Conservation (phyloP, 1,140 invertebrate genomes). For the Triops longicaudatus region DNA sequence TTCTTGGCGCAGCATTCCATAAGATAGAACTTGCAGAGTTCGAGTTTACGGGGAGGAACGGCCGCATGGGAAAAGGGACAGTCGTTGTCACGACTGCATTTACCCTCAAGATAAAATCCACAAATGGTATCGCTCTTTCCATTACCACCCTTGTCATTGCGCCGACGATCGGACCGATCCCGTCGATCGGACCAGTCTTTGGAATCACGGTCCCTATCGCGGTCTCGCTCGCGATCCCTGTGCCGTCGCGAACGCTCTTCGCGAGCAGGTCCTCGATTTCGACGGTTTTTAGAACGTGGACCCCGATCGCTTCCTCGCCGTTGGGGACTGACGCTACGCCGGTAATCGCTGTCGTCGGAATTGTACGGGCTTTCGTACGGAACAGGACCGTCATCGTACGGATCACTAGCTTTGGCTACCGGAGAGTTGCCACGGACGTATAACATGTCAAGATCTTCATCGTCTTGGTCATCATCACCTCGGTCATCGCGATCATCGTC, state of each 20-base stretch:
- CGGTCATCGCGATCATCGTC: slow-evolving; percentile 33
- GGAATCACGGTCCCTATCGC: slow-evolving; percentile 38
- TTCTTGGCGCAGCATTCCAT: slow-evolving; percentile 92
- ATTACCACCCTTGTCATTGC: slow-evolving; percentile 40
- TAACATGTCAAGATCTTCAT: slow-evolving; percentile 68
- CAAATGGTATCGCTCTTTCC: slow-evolving; percentile 62
- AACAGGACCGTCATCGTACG: slow-evolving; percentile 15
- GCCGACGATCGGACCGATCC: slow-evolving; percentile 32
- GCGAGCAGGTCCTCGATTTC: slow-evolving; percentile 15
- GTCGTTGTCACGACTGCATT: slow-evolving; percentile 64
- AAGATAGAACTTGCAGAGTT: slow-evolving; percentile 93
- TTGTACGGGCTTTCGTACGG: slow-evolving; percentile 32
- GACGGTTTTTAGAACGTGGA: slow-evolving; percentile 26
- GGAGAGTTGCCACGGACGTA: slow-evolving; percentile 62
- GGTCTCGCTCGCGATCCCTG: slow-evolving; percentile 41
- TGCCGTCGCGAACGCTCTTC: slow-evolving; percentile 37
- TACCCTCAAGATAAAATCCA: slow-evolving; percentile 76
- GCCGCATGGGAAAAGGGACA: slow-evolving; percentile 81
- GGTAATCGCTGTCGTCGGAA: slow-evolving; percentile 36
- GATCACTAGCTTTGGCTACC: slow-evolving; percentile 24
- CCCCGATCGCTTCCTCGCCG: slow-evolving; percentile 26
- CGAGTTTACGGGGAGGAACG: slow-evolving; percentile 73
- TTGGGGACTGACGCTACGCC: slow-evolving; percentile 26
- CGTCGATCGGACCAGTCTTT: slow-evolving; percentile 30
- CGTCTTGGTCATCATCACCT: slow-evolving; percentile 46